Percentiles rank a stretch among this genome's conserved stretches.
phyloP scores from a whole-genome alignment of 2,113 vertebrate species.

The Hiodon alosoides region DNA sequence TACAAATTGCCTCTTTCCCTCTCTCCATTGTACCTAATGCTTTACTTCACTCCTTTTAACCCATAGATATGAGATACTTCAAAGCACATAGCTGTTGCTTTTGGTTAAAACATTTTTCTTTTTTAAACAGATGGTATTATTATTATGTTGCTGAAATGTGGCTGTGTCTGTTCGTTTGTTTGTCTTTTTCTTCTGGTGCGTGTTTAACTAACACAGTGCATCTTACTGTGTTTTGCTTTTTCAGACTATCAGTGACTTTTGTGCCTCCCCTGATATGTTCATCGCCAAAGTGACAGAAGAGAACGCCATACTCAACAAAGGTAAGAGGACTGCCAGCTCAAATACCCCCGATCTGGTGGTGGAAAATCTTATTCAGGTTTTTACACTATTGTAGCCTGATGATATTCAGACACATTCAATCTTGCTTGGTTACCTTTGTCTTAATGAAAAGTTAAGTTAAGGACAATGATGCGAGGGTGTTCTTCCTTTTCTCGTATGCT shows the following conservation, averaged over 20 bases:
- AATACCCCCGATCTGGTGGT: not conserved
- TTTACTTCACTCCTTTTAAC: not conserved
- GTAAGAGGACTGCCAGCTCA: conserved; percentile 43
- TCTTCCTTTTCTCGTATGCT: no score
- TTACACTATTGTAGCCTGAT: no score
- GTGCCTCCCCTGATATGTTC: conserved; percentile 77
- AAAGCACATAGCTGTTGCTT: not conserved
- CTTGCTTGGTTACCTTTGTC: no score
- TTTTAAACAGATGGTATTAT: not conserved
- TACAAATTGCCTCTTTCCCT: not conserved
- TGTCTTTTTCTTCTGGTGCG: not conserved
- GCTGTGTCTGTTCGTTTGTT: not conserved
- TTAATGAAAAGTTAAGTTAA: no score
- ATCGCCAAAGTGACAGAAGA: conserved; percentile 76
- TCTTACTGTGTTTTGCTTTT: conserved; percentile 10
- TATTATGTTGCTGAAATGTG: not conserved
- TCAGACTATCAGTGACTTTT: conserved; percentile 88
- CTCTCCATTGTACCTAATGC: not conserved
- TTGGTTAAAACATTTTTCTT: not conserved
- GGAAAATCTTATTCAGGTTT: no score
- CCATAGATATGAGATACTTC: not conserved
- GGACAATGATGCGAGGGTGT: no score
- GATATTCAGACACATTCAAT: no score
- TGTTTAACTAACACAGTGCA: not conserved
- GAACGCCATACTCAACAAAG: conserved; percentile 72